Percentiles rank a stretch among this genome's conserved stretches.
Conservation (phyloP, 2,888 invertebrate genomes). For the Gordius sp. region DNA sequence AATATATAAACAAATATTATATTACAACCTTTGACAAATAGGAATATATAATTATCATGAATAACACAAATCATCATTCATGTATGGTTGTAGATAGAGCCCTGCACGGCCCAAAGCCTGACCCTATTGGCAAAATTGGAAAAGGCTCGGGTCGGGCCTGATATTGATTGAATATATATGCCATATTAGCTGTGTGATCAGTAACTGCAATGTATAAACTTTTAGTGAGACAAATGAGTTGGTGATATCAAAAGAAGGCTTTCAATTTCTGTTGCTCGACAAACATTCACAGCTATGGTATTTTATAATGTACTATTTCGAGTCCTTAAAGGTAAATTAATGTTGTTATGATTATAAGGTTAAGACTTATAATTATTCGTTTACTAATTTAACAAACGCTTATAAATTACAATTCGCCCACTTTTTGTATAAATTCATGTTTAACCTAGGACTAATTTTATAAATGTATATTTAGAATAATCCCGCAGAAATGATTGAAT, state of each 20-base stretch:
- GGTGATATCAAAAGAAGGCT: slow-evolving; percentile 72
- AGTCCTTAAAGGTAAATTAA: slow-evolving; percentile 46
- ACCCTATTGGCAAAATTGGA: no score
- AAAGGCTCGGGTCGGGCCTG: no score
- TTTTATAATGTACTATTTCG: slow-evolving; percentile 77
- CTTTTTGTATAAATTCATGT: background rate
- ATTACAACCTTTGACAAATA: no score
- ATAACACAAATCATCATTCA: no score
- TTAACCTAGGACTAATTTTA: slow-evolving; percentile 15
- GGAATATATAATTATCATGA: no score
- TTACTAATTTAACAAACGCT: background rate
- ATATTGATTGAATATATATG: no score
- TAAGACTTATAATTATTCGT: background rate
- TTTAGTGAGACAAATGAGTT: slow-evolving; percentile 17
- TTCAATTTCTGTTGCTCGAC: slow-evolving; percentile 77
- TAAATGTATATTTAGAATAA: slow-evolving; percentile 20
- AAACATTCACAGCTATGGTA: slow-evolving; percentile 83
- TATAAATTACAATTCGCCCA: background rate
- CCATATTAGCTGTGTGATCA: background rate
- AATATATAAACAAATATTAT: no score
- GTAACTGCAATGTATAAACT: background rate
- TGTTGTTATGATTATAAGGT: background rate
- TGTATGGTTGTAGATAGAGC: no score
- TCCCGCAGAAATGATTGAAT: slow-evolving; percentile 6
- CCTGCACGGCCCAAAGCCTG: no score